Evolutionary conservation across 2,888 invertebrate species (phyloP).

Genomic region (Branchinecta sandiegonensis): DNA sequence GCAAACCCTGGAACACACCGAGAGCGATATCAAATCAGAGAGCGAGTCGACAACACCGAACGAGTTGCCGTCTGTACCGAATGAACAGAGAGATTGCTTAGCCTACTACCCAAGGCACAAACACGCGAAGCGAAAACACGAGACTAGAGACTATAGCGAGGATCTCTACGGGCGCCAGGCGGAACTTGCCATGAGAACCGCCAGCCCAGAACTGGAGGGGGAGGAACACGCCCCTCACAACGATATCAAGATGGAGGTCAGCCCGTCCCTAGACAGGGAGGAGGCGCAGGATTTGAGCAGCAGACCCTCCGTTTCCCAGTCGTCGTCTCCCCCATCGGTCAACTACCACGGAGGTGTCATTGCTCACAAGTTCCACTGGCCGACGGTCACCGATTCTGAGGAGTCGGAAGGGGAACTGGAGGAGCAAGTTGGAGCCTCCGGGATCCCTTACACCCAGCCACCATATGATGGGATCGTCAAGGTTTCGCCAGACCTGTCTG

Average conservation of each 20-base stretch:
- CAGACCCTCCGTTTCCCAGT: background rate
- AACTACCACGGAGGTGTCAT: background rate
- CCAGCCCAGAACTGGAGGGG: background rate
- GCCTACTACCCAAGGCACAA: background rate
- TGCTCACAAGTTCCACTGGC: slow-evolving; percentile 7
- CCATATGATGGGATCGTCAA: background rate
- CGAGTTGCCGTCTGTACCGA: background rate
- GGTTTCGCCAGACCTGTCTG: background rate
- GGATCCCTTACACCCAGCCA: background rate
- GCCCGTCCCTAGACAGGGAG: background rate
- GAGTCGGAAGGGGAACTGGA: background rate
- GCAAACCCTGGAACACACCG: background rate
- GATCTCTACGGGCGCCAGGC: background rate
- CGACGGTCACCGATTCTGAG: background rate
- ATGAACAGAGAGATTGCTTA: background rate
- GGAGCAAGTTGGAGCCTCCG: background rate
- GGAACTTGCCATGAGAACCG: slow-evolving; percentile 3
- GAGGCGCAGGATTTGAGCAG: slow-evolving; percentile 12
- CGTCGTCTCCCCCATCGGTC: background rate
- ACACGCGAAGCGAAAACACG: background rate
- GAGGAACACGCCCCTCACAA: background rate
- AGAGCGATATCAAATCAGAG: background rate
- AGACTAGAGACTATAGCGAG: no score
- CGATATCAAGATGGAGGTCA: background rate
- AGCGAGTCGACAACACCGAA: slow-evolving; percentile 3